Evolutionary conservation across 2,888 invertebrate genomes (phyloP), one percentile per base, ranked within the genome.

Genomic region (Phyllotreta striolata): DNA sequence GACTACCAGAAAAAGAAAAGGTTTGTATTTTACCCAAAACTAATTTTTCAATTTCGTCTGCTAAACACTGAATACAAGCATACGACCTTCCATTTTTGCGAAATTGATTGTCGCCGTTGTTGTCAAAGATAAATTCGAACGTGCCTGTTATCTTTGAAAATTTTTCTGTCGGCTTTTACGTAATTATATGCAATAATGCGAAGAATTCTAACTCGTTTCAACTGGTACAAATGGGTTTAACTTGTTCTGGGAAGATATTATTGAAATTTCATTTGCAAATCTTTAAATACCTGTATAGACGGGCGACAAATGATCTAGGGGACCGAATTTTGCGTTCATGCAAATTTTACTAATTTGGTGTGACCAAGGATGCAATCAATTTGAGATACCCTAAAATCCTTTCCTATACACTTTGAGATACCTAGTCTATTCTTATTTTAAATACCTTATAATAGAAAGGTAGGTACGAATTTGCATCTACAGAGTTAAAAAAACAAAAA

Each of bases 121-220:
- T 52, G 60, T 60, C 52, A 54, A 52, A 52, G 44, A 60, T 44
- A 60, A 60, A 60, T 60, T 60, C 24, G 43, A 12, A 44, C 37
- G 52, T 38, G 60, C 38, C 38, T 51, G 51, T 51, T 51, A 60
- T 60, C 60, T 43, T 38, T 38, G 37, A 51, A 59, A 41, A 13
- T 54, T 62, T 54, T 55, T 47, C 41, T 12, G 62, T 49, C 65
- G 62, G 57, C 58, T 58, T 57, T 55, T 55, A 13, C 49, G 65
- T 65, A 62, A 65, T 65, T 65, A 54, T 62, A 65, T 65, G 62
- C 58, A 62, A 65, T 62, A 62, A 65, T 58, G 65, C 65, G 3
- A 38, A 51, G 54, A 54, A 62, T 61, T 58, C 54, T 65, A 66
- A 64, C 64, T 67, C 64, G 57, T 64, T 60, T 56, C 49, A 63